Evolutionary conservation across 2,113 vertebrate species (phyloP).

Genomic region (Chaetorhynchus papuensis): DNA sequence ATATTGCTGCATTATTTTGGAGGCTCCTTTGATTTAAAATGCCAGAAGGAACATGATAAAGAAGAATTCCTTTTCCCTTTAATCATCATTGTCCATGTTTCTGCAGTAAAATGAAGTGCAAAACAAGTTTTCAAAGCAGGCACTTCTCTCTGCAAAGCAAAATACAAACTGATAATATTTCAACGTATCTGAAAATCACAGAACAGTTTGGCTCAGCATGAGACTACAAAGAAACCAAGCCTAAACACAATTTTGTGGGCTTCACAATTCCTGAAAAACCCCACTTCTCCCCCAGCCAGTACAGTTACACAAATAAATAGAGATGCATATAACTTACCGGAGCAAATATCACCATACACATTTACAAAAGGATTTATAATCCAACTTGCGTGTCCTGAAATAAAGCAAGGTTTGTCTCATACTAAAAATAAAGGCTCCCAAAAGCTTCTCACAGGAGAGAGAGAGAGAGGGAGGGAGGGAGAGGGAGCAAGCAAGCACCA

Average conservation of each 20-base stretch:
- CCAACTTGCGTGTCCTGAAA: constrained; percentile 79
- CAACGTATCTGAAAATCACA: not conserved
- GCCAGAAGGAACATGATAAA: not conserved
- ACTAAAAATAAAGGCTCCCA: constrained; percentile 76
- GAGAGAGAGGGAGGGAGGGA: constrained; percentile 25
- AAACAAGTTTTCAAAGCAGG: constrained; percentile 69
- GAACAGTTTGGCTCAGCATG: constrained; percentile 21
- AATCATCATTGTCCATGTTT: not conserved
- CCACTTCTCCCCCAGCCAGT: not conserved
- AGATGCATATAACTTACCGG: constrained; percentile 80
- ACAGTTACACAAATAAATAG: not conserved
- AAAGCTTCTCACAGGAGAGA: constrained; percentile 65
- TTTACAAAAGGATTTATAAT: constrained; percentile 86
- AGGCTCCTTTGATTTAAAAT: not conserved
- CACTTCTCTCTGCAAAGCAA: constrained; percentile 30
- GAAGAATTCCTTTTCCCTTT: not conserved
- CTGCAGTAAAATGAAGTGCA: constrained; percentile 59
- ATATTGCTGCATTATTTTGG: not conserved
- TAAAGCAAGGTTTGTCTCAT: constrained; percentile 78
- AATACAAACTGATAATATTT: constrained; percentile 5
- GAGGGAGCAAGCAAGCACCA: constrained; percentile 53
- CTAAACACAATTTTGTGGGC: constrained; percentile 27
- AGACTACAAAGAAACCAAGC: constrained; percentile 40
- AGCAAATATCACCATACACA: constrained; percentile 97
- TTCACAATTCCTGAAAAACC: not conserved